phyloP scores from a whole-genome alignment of 2,113 vertebrate species.

The Arenaria interpres region DNA sequence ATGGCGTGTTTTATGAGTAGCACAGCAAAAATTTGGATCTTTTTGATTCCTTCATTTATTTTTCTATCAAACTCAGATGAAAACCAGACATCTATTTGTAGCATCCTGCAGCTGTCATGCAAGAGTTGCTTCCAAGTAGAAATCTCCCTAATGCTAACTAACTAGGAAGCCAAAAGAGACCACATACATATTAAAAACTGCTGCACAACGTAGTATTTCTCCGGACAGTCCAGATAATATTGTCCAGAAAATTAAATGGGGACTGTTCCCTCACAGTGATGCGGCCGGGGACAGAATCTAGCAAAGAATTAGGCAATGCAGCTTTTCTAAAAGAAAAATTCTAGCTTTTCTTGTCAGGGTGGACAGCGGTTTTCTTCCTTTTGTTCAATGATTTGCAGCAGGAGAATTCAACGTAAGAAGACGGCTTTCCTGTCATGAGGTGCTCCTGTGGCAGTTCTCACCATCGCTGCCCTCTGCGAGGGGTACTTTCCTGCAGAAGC shows the following conservation, averaged over 20 bases:
- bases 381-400: neutral
- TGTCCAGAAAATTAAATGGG: neutral
- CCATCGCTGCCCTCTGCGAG: neutral
- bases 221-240: neutral
- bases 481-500: neutral
- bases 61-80: neutral
- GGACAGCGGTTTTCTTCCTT: neutral
- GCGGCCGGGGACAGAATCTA: neutral
- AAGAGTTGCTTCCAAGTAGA: neutral
- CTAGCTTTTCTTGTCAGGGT: neutral
- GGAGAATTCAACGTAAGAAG: neutral
- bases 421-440: neutral
- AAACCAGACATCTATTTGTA: neutral
- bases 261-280: neutral
- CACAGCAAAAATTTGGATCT: neutral
- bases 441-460: neutral
- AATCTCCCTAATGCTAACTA: neutral
- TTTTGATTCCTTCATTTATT: neutral
- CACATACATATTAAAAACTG: neutral
- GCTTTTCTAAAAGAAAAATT: neutral
- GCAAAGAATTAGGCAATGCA: neutral
- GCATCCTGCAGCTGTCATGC: neutral
- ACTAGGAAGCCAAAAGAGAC: neutral
- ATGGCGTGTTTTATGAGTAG: neutral
- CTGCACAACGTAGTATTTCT: neutral